Conservation (phyloP, 2,797 vertebrate genomes). For the Champsocephalus gunnari region DNA sequence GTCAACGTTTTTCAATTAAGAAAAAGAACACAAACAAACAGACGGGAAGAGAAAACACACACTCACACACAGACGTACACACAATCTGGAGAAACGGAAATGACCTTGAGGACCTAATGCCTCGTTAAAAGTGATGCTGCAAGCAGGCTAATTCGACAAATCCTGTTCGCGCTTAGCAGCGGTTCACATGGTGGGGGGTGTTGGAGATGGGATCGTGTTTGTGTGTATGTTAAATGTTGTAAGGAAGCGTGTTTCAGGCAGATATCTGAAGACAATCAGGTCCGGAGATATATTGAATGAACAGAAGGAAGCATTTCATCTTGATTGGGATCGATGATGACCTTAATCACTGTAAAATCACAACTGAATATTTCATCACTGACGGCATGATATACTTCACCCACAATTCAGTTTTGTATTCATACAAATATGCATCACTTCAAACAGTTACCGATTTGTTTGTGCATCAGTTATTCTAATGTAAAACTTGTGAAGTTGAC, state of each 20-base stretch:
- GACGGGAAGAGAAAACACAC: conserved; percentile 66
- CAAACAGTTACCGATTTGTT: not conserved
- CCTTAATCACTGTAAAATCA: conserved; percentile 19
- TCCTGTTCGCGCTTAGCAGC: conserved; percentile 78
- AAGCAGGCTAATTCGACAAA: conserved; percentile 81
- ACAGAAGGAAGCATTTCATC: conserved; percentile 50
- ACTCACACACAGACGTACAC: conserved; percentile 49
- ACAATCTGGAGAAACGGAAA: conserved; percentile 73
- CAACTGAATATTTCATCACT: conserved; percentile 17
- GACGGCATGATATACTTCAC: not conserved
- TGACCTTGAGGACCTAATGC: conserved; percentile 83
- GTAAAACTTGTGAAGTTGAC: conserved; percentile 2
- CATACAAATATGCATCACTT: not conserved
- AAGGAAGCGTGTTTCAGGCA: conserved; percentile 59
- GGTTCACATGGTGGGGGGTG: conserved; percentile 66
- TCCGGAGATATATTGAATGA: conserved; percentile 30
- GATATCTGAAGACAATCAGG: conserved; percentile 70
- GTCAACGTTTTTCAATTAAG: conserved; percentile 84
- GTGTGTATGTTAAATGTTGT: conserved; percentile 65
- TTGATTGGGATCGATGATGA: conserved; percentile 45
- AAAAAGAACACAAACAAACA: conserved; percentile 77
- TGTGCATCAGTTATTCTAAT: conserved; percentile 10
- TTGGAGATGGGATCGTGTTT: conserved; percentile 63
- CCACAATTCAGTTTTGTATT: not conserved
- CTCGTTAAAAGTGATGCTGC: conserved; percentile 85